Evolutionary conservation across 2,113 vertebrate species (phyloP), one percentile per base, ranked within the genome.

Genomic region (Ammodytes dubius): DNA sequence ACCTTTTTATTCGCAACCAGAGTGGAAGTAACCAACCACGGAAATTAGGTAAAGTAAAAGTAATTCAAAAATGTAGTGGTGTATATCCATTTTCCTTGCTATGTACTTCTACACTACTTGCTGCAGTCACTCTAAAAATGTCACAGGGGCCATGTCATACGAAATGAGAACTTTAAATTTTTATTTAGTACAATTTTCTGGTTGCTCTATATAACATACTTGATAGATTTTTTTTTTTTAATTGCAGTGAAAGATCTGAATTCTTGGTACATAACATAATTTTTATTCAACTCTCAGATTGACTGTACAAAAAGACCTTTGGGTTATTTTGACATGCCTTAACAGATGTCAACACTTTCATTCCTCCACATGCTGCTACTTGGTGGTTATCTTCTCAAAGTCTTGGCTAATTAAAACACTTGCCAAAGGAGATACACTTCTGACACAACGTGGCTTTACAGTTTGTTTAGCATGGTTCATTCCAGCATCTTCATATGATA

Each of bases 261-360:
- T 17, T 52, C 7, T 35, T 52, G 10, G 10, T 59, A 35, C 15
- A 65, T 8, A 71, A 42, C 5, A 13, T 54, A 0, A 17, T 66
- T 52, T 85, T 81, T 85, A 65, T 70, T 81, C 1, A 61, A 56
- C 4, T 9, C 58, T 79, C 45, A 52, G 27, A 60, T 27, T 58
- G 6, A 81, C 50, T 69, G 56, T 81, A 86, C 50, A 78, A 65
- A 42, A 53, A 37, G 0, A 15, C 39, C 19, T 35, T 71, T 46
- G 27, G 37, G 27, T 54, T 49, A 39, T 66, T 58, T 63, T 9
- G 17, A 52, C 11, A 65, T 27, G 14, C 6, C 7, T 66, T 50
- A 27, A 60, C 46, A 54, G 15, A 65, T 17, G 27, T 74, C 15
- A 14, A 35, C 15, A 43, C 50, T 63, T 81, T 59, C 46, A 54